phyloP scores from a whole-genome alignment of 2,113 vertebrate species.

The Petaurus breviceps region DNA sequence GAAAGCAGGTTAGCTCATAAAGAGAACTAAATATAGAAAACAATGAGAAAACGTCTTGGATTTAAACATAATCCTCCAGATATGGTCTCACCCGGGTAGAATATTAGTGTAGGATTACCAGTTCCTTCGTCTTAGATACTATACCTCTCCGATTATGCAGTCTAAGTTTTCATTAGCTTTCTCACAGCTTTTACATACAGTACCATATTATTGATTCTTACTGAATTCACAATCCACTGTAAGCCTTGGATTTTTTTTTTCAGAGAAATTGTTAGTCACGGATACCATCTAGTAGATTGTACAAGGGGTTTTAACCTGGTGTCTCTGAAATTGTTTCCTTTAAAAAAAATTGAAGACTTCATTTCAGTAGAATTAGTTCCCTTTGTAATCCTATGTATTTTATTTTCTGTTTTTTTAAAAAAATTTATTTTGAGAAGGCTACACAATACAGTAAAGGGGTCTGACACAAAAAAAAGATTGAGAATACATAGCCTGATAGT shows the following conservation, averaged over 20 bases:
- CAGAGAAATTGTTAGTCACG: not conserved
- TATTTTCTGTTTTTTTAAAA: not conserved
- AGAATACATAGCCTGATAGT: not conserved
- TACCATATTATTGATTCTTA: not conserved
- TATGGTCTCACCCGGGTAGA: not conserved
- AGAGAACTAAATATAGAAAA: not conserved
- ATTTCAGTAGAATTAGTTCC: not conserved
- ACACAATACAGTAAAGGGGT: not conserved
- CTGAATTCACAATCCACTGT: not conserved
- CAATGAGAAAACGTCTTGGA: not conserved
- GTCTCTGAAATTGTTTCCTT: not conserved
- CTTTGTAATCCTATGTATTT: not conserved
- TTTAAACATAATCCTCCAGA: not conserved
- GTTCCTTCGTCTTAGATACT: not conserved
- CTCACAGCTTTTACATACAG: not conserved
- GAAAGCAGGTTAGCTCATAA: not conserved
- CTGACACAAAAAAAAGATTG: not conserved
- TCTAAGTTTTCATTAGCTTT: not conserved
- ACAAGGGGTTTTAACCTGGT: not conserved
- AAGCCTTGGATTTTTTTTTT: not conserved
- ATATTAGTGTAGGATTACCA: not conserved
- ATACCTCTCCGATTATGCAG: not conserved
- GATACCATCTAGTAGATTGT: not conserved
- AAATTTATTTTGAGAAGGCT: not conserved
- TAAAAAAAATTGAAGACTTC: not conserved